Base-by-base conservation (phyloP, 2,113 vertebrate genomes). In the Balaeniceps rex region DNA sequence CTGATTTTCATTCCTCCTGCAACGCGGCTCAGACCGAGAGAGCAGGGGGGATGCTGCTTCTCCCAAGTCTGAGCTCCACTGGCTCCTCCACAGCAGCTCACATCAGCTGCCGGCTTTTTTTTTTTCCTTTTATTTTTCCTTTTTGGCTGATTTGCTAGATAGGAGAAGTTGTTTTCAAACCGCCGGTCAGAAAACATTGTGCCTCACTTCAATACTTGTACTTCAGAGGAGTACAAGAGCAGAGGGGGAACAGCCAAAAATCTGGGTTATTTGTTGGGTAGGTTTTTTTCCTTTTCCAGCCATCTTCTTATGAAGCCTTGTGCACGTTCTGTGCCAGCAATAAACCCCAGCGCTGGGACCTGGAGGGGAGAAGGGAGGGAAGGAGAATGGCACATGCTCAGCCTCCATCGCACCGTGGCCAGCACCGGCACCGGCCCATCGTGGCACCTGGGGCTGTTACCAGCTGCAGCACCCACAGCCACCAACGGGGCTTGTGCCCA, bases 111-210 rank as follows among this genome's bases (percentile, higher is more conserved):
- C 11, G 4, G 3, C 63, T 13, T 10, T 19, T 44, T 22, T 60
- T 57, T 2, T 7, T 3, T 12, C 16, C 13, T 54, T 36, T 46
- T 61, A 44, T 69, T 44, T 44, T 14, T 54, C 36, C 61, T 80
- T 96, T 93, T 84, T 93, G 96, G 87, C 96, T 94, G 88, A 75
- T 92, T 92, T 90, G 52, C 95, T 90, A 19, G 25, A 77, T 21
- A 58, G 83, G 36, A 90, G 82, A 68, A 76, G 86, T 86, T 71
- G 95, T 92, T 94, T 92, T 87, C 94, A 63, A 93, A 93, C 92
- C 47, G 6, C 33, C 3, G 74, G 84, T 88, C 58, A 87, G 93
- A 93, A 97, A 97, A 94, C 91, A 13, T 22, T 12, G 77, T 83
- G 93, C 96, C 96, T 94, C 84, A 17, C 83, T 89, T 89, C 33